Evolutionary conservation across 2,113 vertebrate species (phyloP), one percentile per base, ranked within the genome.

Genomic region (Silurus asotus): DNA sequence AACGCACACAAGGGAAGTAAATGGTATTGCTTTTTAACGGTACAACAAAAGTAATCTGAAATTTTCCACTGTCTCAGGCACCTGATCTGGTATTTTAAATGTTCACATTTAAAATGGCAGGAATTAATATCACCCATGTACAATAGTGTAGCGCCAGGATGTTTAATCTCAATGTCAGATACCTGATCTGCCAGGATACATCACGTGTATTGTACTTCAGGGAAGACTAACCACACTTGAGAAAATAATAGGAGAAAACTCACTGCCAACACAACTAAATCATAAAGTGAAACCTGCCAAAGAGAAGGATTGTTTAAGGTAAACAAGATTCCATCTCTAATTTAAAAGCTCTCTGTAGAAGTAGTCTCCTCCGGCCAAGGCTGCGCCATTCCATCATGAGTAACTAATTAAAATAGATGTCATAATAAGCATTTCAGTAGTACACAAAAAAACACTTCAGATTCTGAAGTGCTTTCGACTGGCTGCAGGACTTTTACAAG

Each of bases 341-440:
- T 80, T 61, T 65, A 82, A 64, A 82, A 64, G 80, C 62, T 82
- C 61, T 37, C 25, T 81, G 58, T 62, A 61, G 58, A 62, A 48
- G 37, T 10, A 1, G 7, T 58, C 59, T n/a, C n/a, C 23, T 53
- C 20, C 8, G 25, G 61, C 48, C 7, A 82, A 4, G 6, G 48
- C 48, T 0, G 48, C 61, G 14, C 11, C 15, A 65, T 4, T 53
- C 23, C 53, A n/a, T 65, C 61, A 65, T 53, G 23, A 58, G 23
- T 14, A 51, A 51, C 80, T 82, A 7, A 53, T 82, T 82, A 82
- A 82, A 65, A 53, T 49, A 25, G 23, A 82, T 17, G 59, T 53
- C n/a, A 64, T 65, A 51, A 51, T 45, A 78, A 56, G 55, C 20
- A 56, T 61, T 37, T 65, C 14, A 49, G 48, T 48, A 53, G 48